Evolutionary conservation across 2,113 vertebrate genomes (phyloP), one percentile per base, ranked within the genome.

Genomic region (Panthera leo): DNA sequence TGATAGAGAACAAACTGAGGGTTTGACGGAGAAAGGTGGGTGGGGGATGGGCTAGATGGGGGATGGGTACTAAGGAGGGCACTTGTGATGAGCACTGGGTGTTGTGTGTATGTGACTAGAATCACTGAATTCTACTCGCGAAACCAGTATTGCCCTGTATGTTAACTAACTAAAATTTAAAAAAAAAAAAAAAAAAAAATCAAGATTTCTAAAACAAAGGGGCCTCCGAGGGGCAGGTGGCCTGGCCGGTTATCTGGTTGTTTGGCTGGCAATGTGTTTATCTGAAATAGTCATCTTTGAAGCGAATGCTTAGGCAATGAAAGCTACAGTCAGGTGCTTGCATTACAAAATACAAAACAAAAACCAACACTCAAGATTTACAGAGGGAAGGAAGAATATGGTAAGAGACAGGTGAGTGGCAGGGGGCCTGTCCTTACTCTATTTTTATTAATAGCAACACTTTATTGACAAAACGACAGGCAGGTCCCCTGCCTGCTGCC

Each of bases 351-450:
- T 53, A 34, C 16, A 79, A 53, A 53, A 53, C 10, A 31, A 79
- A 34, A 53, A 51, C 16, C 48, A 34, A 48, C 29, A 78, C 4
- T 34, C 31, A 53, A 53, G 48, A n/a, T n/a, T n/a, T 79, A 53
- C 48, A 53, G 76, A 51, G 8, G 80, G 11, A 58, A 36, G 61
- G 78, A 82, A 45, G 11, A 65, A 19, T 14, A n/a, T 21, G 61
- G 9, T 36, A 29, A n/a, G 45, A 67, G 53, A 75, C 53, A n/a
- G 19, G 27, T 7, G 15, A 5, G 5, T 21, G 2, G 5, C 1
- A 1, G 3, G 2, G 39, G 48, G 42, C 6, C 19, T 1, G 0
- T 18, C 27, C 68, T 11, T 42, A 7, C 19, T 61, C 55, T 53
- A 12, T 9, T 91, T 71, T 88, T 58, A 55, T 68, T 36, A 48